phyloP scores from a whole-genome alignment of 2,113 vertebrate species.

The Morone chrysops region DNA sequence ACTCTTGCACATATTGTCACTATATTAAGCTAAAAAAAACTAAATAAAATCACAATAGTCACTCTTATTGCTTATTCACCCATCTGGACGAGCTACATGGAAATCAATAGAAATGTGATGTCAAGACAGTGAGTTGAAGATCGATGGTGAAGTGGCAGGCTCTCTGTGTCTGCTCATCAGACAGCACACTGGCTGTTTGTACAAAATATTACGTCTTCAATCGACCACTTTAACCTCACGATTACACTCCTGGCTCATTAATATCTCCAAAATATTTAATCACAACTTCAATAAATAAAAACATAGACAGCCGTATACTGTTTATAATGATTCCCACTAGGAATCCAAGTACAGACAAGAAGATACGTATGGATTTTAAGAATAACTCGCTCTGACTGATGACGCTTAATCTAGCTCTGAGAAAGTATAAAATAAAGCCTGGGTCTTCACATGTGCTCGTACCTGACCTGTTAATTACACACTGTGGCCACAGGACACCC shows the following conservation, averaged over 20 bases:
- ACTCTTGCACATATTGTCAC: background rate
- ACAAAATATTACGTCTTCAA: constrained; percentile 12
- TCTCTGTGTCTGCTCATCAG: background rate
- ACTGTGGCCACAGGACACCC: constrained; percentile 49
- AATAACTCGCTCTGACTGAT: constrained; percentile 43
- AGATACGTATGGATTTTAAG: constrained; percentile 35
- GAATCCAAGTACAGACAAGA: constrained; percentile 10
- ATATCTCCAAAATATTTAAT: constrained; percentile 1
- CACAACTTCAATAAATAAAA: background rate
- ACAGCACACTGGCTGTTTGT: background rate
- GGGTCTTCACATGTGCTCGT: constrained; percentile 36
- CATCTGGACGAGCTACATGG: background rate
- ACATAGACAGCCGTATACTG: rapidly evolving
- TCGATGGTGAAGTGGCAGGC: background rate
- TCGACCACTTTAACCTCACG: background rate
- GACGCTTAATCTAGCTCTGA: constrained; percentile 32
- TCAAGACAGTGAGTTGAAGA: constrained; percentile 10
- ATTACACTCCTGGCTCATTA: background rate
- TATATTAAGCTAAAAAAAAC: background rate
- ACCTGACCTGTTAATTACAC: constrained; percentile 72
- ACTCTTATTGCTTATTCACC: constrained; percentile 3
- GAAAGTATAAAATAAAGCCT: constrained; percentile 52
- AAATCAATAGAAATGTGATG: constrained; percentile 30
- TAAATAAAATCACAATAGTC: background rate
- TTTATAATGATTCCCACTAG: background rate